Conservation (phyloP, 2,113 vertebrate species). For the Catagonus wagneri region DNA sequence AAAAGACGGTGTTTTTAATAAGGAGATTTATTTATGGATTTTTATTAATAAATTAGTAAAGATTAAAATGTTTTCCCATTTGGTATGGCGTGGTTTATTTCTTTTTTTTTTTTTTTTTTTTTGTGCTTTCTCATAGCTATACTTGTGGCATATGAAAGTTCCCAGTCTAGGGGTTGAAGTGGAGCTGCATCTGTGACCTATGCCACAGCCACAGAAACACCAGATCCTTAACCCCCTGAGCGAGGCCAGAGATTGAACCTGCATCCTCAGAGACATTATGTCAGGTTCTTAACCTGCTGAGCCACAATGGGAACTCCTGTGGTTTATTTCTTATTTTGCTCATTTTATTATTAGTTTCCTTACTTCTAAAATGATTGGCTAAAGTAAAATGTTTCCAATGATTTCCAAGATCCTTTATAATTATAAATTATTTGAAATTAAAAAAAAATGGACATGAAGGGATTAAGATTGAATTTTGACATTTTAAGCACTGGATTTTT, state of each 20-base stretch:
- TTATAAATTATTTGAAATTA: neutral
- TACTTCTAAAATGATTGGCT: constrained; percentile 26
- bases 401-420: neutral
- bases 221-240: too few relatives aligned
- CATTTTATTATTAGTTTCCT: neutral
- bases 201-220: too few relatives aligned
- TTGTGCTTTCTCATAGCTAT: too few relatives aligned
- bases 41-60: neutral
- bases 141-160: too few relatives aligned
- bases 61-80: neutral
- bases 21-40: constrained; percentile 30
- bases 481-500: neutral
- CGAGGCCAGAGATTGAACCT: too few relatives aligned
- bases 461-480: constrained; percentile 20
- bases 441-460: neutral
- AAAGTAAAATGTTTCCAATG: neutral
- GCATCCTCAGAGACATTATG: too few relatives aligned
- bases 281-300: too few relatives aligned
- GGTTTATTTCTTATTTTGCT: too few relatives aligned
- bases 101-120: too few relatives aligned
- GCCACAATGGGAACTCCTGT: too few relatives aligned
- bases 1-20: constrained; percentile 29
- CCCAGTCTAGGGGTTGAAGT: too few relatives aligned
- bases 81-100: neutral
- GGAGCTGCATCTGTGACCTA: too few relatives aligned